Base-by-base conservation (phyloP, 2,113 vertebrate genomes). In the Gambusia affinis region DNA sequence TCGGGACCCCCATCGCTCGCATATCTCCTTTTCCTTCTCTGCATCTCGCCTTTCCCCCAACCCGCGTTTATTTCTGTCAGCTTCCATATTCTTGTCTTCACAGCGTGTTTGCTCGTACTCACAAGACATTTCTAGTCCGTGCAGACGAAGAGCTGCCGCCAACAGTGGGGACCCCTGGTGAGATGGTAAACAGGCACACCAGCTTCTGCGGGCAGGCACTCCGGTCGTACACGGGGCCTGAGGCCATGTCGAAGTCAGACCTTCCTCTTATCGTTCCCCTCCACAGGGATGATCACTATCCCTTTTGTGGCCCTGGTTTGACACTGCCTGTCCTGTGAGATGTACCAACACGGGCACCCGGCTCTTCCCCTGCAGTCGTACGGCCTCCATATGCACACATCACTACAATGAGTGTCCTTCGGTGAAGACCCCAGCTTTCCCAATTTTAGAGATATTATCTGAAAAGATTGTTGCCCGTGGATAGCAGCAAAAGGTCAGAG, bases 31-130 rank as follows among this genome's bases (percentile, higher is more conserved):
- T 74, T 80, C 76, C 72, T 83, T 76, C 81, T 67, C 80, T 67
- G 68, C 79, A 83, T 85, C 85, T 87, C 85, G 86, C 87, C 79
- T 80, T 85, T 80, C 80, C 92, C 87, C 93, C 81, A 89, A 85
- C 92, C 87, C 90, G 70, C 87, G 57, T 93, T 93, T 94, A 93
- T 91, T 94, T 94, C 92, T 94, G 94, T 94, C 94, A 94, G 90
- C 82, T 94, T 94, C 94, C 92, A 94, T 94, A 93, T 95, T 94
- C 91, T 94, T 83, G 90, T 93, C 89, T 92, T 94, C 93, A 93
- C 85, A 88, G 89, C 83, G 62, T 33, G 91, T 94, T 93, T 92
- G 88, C 87, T 85, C 72, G 4, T 87, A 64, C 85, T 91, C 72
- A 89, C 79, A 72, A 91, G 92, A 94, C 88, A 85, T 92, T 88